phyloP scores from a whole-genome alignment of 2,113 vertebrate species.

The Heteronetta atricapilla region DNA sequence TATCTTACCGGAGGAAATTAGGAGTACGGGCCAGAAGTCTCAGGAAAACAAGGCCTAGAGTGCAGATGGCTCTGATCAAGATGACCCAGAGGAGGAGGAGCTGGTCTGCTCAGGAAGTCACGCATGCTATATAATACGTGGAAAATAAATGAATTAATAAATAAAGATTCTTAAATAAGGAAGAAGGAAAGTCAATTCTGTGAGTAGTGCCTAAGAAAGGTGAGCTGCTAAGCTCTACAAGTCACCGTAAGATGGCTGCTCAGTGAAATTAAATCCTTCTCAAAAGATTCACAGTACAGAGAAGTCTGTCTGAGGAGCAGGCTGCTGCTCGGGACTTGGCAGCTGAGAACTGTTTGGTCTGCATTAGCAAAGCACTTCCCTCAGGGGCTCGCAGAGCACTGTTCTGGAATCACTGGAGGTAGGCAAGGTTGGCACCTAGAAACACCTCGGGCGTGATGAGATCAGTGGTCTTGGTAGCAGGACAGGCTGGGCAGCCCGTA shows the following conservation, averaged over 20 bases:
- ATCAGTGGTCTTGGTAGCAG: neutral
- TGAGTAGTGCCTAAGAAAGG: neutral
- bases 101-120: neutral
- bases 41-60: neutral
- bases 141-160: neutral
- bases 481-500: neutral
- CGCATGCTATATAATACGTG: rapidly evolving
- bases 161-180: neutral
- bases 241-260: neutral
- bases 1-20: neutral
- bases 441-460: neutral
- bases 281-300: neutral
- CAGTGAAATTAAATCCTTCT: neutral
- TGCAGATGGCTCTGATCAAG: neutral
- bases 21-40: neutral
- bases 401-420: neutral
- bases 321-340: neutral
- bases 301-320: neutral
- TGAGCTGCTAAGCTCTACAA: neutral
- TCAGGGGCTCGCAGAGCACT: neutral
- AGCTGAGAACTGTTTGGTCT: neutral
- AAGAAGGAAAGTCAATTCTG: neutral
- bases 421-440: neutral
- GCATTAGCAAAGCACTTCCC: neutral
- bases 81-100: neutral